Conservation (phyloP, 2,888 invertebrate species). For the Notodonta ziczac region DNA sequence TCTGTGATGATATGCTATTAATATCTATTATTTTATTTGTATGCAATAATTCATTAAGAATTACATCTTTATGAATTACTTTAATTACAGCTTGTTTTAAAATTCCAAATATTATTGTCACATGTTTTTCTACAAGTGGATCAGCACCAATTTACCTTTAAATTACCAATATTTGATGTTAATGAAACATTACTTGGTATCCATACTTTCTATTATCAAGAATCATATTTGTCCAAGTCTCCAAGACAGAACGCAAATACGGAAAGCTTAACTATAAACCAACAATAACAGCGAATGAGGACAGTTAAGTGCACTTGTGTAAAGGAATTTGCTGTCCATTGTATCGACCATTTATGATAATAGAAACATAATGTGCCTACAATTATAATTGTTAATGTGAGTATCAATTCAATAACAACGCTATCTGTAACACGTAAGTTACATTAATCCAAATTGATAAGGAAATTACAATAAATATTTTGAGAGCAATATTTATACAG, state of each 20-base stretch:
- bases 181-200: neutral
- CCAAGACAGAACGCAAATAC: neutral
- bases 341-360: conserved; percentile 27
- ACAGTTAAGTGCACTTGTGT: conserved; percentile 21
- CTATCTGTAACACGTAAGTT: conserved; percentile 1
- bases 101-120: too few relatives aligned
- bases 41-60: too few relatives aligned
- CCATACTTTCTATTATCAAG: neutral
- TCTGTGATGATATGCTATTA: neutral
- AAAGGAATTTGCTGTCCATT: conserved; percentile 26
- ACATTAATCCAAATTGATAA: conserved; percentile 1
- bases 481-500: neutral
- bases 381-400: conserved; percentile 18
- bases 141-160: too few relatives aligned
- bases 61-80: too few relatives aligned
- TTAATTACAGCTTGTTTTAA: too few relatives aligned
- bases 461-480: neutral
- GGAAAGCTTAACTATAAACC: conserved; percentile 1
- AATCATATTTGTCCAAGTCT: neutral
- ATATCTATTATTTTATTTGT: neutral
- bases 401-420: conserved; percentile 8
- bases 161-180: too few relatives aligned
- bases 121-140: too few relatives aligned
- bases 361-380: conserved; percentile 17
- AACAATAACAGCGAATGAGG: conserved; percentile 18